These are phyloP conservation scores for Sandelia bainsii DNA, from an alignment of 2,797 vertebrate species.

Conservation along the genomic window DNA sequence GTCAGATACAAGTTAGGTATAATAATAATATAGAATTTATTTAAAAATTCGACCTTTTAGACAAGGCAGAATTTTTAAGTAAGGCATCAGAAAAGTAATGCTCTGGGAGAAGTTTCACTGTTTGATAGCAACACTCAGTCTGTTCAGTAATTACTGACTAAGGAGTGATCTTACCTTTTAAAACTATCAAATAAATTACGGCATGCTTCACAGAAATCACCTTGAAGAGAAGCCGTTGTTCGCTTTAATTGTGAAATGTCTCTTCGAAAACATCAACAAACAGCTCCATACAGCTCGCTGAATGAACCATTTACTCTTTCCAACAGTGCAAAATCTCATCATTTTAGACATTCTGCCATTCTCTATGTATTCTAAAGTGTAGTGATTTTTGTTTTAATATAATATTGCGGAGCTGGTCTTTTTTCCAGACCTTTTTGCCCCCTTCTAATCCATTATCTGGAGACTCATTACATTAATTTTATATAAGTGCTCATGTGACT, in stretches of 20 bases:
- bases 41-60: no score
- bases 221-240: not conserved
- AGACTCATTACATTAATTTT: slow-evolving; percentile 26
- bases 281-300: not conserved
- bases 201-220: no score
- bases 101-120: no score
- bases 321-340: not conserved
- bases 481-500: slow-evolving; percentile 24
- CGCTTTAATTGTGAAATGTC: no score
- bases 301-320: not conserved
- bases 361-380: not conserved
- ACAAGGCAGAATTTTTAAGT: no score
- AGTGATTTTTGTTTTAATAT: not conserved
- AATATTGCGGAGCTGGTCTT: not conserved
- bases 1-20: no score
- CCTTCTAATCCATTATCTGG: slow-evolving; percentile 41
- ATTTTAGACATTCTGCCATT: slow-evolving; percentile 17
- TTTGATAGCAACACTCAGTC: no score
- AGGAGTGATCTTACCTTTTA: no score
- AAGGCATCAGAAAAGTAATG: no score
- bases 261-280: not conserved
- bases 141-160: no score
- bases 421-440: not conserved
- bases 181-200: no score
- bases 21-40: no score